Evolutionary conservation across 2,797 vertebrate genomes (phyloP).

Genomic region (Atherinosoma microstoma): DNA sequence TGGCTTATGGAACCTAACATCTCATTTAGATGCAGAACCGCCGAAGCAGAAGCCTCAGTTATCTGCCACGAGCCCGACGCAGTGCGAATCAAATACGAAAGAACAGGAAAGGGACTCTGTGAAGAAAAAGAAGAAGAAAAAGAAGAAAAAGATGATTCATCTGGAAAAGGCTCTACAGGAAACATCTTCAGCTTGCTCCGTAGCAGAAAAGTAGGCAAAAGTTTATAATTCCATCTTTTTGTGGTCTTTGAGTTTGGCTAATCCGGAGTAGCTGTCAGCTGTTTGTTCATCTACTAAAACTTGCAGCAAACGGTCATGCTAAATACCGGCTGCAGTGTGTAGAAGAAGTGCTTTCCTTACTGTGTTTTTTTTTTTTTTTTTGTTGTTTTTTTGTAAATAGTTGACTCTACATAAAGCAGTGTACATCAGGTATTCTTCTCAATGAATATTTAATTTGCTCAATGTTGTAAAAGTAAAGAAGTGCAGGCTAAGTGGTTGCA

Average conservation of each 20-base stretch:
- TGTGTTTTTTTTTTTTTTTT: not conserved
- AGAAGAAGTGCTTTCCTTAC: not conserved
- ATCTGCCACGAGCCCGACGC: not conserved
- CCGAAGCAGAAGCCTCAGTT: constrained; percentile 21
- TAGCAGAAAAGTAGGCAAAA: constrained; percentile 67
- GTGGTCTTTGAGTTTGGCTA: not conserved
- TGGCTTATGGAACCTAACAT: constrained; percentile 76
- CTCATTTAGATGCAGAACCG: constrained; percentile 31
- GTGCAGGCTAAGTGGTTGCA: not conserved
- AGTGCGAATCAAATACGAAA: constrained; percentile 11
- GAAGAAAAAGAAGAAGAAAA: constrained; percentile 68
- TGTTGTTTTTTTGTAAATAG: no score
- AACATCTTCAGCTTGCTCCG: constrained; percentile 1
- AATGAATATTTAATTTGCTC: constrained; percentile 9
- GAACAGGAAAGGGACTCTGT: constrained; percentile 30
- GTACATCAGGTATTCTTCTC: not conserved
- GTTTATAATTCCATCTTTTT: not conserved
- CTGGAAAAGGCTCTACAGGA: constrained; percentile 52
- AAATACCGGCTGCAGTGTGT: not conserved
- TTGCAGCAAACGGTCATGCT: not conserved
- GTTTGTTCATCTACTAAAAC: not conserved
- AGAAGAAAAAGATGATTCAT: constrained; percentile 68
- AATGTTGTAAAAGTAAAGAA: not conserved
- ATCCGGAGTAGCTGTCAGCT: not conserved
- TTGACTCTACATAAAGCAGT: constrained; percentile 6